Evolutionary conservation across 2,113 vertebrate genomes (phyloP), one percentile per base, ranked within the genome.

Genomic region (Cromileptes altivelis): DNA sequence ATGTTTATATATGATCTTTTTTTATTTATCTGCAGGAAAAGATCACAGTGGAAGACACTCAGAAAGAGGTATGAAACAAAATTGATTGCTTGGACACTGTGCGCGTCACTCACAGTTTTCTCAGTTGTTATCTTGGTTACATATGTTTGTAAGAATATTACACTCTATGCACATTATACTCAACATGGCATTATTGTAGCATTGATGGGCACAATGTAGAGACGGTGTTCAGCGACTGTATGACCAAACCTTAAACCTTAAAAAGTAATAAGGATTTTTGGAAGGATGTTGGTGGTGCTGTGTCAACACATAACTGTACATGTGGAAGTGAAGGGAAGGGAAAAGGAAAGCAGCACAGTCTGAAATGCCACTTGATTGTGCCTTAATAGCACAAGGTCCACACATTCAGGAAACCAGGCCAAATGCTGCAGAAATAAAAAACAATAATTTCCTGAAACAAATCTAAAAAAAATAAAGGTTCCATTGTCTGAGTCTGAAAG

Each of bases 51-150:
- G 97, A 97, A 91, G 96, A 96, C 89, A 92, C 97, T 91, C 95
- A 97, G 69, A 97, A 94, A 89, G 97, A 99, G 97, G 98, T 99
- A 92, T 21, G 71, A 85, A 88, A 69, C 23, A 40, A 47, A 55
- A 70, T 23, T n/a, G 0, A 18, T 42, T 18, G 10, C 42, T 62
- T n/a, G 5, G 11, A 8, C 12, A 56, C 23, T 40, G 7, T 64
- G 21, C 4, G 14, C 17, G 25, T 58, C 11, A 17, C 21, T 70
- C 25, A 37, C 53, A 55, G 6, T 27, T 42, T 18, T 45, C 4
- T 40, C 10, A 11, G 0, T 15, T 53, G 21, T 64, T 53, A 15
- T 60, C 53, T 33, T 70, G 21, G 27, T 55, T 52, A 14, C 67
- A 33, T 45, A 11, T 58, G 7, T 17, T 68, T 45, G 4, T 4